Evolutionary conservation across 2,113 vertebrate species (phyloP).

Genomic region (Pluvialis apricaria): DNA sequence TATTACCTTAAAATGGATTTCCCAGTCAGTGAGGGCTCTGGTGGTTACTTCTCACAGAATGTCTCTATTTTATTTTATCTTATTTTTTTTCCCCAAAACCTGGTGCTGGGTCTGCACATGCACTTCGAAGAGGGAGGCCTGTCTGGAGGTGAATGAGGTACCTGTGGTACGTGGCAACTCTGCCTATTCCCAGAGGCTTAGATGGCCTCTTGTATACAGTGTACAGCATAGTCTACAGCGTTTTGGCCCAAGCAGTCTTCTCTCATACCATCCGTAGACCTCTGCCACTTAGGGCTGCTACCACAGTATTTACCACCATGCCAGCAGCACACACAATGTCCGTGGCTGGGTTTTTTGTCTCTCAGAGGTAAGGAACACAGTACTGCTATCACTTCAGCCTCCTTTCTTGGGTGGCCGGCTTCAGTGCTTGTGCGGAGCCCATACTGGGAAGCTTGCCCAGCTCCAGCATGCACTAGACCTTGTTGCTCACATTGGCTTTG

Average conservation of each 20-base stretch:
- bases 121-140: not conserved
- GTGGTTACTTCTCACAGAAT: not conserved
- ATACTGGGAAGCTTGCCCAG: not conserved
- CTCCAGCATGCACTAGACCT: no score
- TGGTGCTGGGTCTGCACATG: not conserved
- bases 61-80: not conserved
- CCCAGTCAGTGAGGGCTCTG: not conserved
- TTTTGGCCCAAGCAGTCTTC: not conserved
- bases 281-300: not conserved
- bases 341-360: not conserved
- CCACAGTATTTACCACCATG: not conserved
- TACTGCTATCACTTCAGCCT: not conserved
- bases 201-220: not conserved
- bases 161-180: not conserved
- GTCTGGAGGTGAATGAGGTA: not conserved
- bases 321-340: not conserved
- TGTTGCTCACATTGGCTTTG: not conserved
- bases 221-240: not conserved
- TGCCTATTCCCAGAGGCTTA: not conserved
- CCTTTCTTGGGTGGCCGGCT: not conserved
- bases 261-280: not conserved
- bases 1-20: not conserved
- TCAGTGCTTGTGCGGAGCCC: not conserved
- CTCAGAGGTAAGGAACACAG: not conserved
- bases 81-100: not conserved